A percentile compares a stretch with the other conserved stretches of the same genome.
These are phyloP conservation scores for Mercenaria mercenaria DNA, from an alignment of 1,140 invertebrate species.

Conservation along the genomic window DNA sequence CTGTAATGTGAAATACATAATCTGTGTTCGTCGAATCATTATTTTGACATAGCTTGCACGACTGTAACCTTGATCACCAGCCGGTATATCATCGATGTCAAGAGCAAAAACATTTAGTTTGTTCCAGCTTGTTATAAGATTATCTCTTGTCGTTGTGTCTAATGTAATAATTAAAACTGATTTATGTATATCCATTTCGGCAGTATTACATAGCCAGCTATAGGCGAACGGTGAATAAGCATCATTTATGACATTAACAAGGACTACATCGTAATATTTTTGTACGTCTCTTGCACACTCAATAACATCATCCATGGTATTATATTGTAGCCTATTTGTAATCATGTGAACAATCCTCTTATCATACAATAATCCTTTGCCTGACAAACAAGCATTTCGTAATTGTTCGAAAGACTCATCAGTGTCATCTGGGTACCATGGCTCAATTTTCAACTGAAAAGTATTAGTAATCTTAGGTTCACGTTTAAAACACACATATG, in stretches of 20 bases:
- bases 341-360: too few relatives aligned
- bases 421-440: too few relatives aligned
- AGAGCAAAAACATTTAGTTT: slow-evolving; percentile 66
- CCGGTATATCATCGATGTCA: background rate
- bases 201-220: slow-evolving; percentile 80
- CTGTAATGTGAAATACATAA: slow-evolving; percentile 68
- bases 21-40: slow-evolving; percentile 72
- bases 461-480: too few relatives aligned
- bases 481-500: too few relatives aligned
- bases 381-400: too few relatives aligned
- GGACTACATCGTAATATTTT: too few relatives aligned
- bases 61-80: slow-evolving; percentile 73
- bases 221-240: slow-evolving; percentile 76
- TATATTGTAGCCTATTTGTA: too few relatives aligned
- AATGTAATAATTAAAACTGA: slow-evolving; percentile 72
- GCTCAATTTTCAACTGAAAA: too few relatives aligned
- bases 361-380: too few relatives aligned
- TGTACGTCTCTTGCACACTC: too few relatives aligned
- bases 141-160: slow-evolving; percentile 63
- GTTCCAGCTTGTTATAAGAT: slow-evolving; percentile 70
- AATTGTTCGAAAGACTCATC: too few relatives aligned
- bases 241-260: slow-evolving; percentile 76
- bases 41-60: slow-evolving; percentile 75
- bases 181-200: slow-evolving; percentile 74
- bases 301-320: too few relatives aligned